Conservation (phyloP, 2,888 invertebrate genomes). For the Agrotis puta region DNA sequence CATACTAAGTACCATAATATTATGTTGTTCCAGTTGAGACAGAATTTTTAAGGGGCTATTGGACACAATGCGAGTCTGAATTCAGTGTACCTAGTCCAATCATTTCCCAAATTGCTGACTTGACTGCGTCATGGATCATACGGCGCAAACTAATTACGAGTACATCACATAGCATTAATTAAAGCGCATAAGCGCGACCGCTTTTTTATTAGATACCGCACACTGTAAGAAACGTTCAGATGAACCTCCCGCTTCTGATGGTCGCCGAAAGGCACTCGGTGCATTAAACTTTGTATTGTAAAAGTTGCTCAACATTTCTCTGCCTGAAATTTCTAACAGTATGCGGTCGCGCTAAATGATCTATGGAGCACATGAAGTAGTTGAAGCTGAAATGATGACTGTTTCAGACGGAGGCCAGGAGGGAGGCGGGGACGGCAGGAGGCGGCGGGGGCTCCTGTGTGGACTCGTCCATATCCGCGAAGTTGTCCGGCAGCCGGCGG, state of each 20-base stretch:
- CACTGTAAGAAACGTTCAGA: too few species aligned
- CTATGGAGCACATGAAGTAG: not conserved
- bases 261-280: too few species aligned
- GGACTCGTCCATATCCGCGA: conserved; percentile 85
- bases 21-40: conserved; percentile 5
- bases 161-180: too few species aligned
- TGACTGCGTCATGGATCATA: not conserved
- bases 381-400: not conserved
- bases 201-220: too few species aligned
- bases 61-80: not conserved
- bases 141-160: not conserved
- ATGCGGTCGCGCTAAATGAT: not conserved
- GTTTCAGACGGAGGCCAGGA: conserved; percentile 30
- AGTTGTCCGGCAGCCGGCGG: conserved; percentile 91
- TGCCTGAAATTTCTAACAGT: too few species aligned
- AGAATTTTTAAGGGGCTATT: not conserved
- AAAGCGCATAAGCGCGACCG: too few species aligned
- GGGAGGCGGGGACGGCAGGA: not conserved
- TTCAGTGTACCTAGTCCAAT: not conserved
- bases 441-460: conserved; percentile 12
- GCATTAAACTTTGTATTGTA: too few species aligned
- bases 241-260: too few species aligned
- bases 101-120: not conserved
- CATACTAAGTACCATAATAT: conserved; percentile 3
- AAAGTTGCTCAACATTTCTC: too few species aligned